These are phyloP conservation scores for Hydractinia echinata DNA, from an alignment of 30 jellyfish, hydroid and myxozoan genomes.

Conservation along the genomic window DNA sequence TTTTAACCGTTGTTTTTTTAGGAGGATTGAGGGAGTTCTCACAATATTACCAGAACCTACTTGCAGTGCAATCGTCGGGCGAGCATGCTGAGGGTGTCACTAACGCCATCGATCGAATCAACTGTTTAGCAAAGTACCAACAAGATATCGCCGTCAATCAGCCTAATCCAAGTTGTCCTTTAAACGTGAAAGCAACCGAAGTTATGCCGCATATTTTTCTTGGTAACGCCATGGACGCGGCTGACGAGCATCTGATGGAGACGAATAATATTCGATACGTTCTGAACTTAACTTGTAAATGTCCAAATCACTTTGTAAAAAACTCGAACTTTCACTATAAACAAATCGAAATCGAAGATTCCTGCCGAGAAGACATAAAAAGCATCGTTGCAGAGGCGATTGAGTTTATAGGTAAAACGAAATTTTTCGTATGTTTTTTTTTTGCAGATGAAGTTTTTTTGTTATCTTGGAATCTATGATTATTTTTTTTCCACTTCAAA, in stretches of 20 bases:
- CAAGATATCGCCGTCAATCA: constrained; percentile 58
- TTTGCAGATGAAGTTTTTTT: neutral
- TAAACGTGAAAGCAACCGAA: constrained; percentile 64
- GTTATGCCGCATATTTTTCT: constrained; percentile 72
- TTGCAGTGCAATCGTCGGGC: constrained; percentile 45
- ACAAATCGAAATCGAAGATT: constrained; percentile 79
- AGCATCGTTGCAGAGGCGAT: constrained; percentile 67
- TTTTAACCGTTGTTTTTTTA: constrained; percentile 3
- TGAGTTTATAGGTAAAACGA: constrained; percentile 69
- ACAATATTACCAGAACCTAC: constrained; percentile 67
- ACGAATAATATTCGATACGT: constrained; percentile 53
- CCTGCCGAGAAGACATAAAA: constrained; percentile 71
- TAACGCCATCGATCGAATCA: constrained; percentile 41
- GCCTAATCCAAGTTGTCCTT: constrained; percentile 50
- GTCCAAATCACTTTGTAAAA: constrained; percentile 67
- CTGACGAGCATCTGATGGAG: constrained; percentile 57
- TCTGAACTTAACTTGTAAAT: constrained; percentile 68
- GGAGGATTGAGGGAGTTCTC: constrained; percentile 94
- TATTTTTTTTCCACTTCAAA: neutral
- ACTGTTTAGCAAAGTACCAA: constrained; percentile 31
- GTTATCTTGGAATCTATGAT: neutral
- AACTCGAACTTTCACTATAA: constrained; percentile 66
- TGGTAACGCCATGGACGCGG: constrained; percentile 96
- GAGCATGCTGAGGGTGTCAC: constrained; percentile 51
- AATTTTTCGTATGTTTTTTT: neutral